Conservation (phyloP, 1,140 invertebrate species). For the Eulimnadia texana region DNA sequence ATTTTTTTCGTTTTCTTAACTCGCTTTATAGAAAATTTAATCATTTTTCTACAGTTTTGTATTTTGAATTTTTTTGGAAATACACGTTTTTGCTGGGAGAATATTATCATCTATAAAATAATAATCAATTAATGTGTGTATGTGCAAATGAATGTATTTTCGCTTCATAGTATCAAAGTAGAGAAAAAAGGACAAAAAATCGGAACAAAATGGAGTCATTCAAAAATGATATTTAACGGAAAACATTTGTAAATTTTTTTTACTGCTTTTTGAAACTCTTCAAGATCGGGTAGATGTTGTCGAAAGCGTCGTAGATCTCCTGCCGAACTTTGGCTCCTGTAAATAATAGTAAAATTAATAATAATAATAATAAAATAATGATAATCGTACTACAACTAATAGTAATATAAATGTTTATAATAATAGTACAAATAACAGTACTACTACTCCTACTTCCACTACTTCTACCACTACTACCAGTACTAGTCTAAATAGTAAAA, state of each 20-base stretch:
- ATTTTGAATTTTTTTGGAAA: no score
- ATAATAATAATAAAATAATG: conserved; percentile 7
- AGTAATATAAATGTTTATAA: background rate
- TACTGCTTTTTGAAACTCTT: conserved; percentile 95
- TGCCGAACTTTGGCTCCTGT: conserved; percentile 90
- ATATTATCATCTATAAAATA: no score
- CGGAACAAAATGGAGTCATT: background rate
- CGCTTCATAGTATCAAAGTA: background rate
- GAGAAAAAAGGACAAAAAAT: background rate
- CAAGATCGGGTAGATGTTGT: conserved; percentile 98
- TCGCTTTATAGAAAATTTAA: no score
- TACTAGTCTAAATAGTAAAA: no score
- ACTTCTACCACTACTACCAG: no score
- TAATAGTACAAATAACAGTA: background rate
- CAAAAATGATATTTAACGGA: background rate
- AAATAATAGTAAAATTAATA: conserved; percentile 31
- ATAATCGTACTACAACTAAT: background rate
- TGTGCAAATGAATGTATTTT: background rate
- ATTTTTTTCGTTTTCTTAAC: no score
- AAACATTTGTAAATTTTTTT: background rate
- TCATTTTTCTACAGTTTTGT: no score
- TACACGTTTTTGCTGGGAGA: no score
- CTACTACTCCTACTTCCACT: background rate
- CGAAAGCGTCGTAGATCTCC: conserved; percentile 99
- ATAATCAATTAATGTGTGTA: no score